Conservation (phyloP, 1,140 invertebrate species). For the Whitmania pigra region DNA sequence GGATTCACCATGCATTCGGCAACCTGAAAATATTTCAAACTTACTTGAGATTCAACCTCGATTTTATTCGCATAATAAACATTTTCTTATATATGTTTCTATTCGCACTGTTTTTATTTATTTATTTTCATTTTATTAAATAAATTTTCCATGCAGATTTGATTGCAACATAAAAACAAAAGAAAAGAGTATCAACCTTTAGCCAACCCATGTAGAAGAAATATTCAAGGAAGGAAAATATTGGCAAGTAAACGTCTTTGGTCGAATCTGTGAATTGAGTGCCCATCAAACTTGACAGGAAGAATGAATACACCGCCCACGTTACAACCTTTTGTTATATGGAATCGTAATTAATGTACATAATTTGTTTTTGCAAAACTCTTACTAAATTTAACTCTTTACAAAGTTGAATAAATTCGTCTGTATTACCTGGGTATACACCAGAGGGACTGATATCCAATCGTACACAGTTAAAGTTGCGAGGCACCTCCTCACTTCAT, state of each 20-base stretch:
- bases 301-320: conserved; percentile 78
- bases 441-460: conserved; percentile 87
- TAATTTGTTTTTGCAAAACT: not conserved
- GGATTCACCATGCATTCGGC: conserved; percentile 21
- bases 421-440: conserved; percentile 78
- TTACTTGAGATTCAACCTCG: too few relatives aligned
- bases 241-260: conserved; percentile 42
- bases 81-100: too few relatives aligned
- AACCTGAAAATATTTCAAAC: conserved; percentile 8
- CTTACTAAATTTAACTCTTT: not conserved
- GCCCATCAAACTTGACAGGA: conserved; percentile 64
- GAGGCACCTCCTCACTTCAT: conserved; percentile 70
- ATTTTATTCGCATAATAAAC: too few relatives aligned
- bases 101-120: too few relatives aligned
- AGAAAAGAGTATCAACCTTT: conserved; percentile 45
- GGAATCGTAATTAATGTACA: conserved; percentile 9
- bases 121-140: not conserved
- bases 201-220: conserved; percentile 83
- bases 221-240: conserved; percentile 56
- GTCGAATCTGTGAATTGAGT: conserved; percentile 67
- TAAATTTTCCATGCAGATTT: not conserved
- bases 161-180: not conserved
- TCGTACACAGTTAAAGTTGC: conserved; percentile 74
- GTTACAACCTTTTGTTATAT: conserved; percentile 61
- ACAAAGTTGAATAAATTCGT: not conserved